Conservation (phyloP, 2,888 invertebrate species). For the Clunio marinus region DNA sequence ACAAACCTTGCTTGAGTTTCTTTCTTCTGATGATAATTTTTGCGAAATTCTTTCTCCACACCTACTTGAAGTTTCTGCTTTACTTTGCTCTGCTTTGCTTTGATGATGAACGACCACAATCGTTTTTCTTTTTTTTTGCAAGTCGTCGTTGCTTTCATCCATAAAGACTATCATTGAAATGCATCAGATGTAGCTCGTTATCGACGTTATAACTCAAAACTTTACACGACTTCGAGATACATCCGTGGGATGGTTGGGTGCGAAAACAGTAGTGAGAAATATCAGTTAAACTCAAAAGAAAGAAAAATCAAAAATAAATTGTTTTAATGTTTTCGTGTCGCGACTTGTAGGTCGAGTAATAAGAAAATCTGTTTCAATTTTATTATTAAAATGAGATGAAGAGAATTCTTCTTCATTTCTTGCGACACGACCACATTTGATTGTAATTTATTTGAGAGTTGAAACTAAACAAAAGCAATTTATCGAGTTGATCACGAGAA, state of each 20-base stretch:
- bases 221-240: neutral
- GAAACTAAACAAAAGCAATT: no score
- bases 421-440: no score
- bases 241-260: neutral
- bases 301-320: no score
- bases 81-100: neutral
- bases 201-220: neutral
- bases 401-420: no score
- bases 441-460: no score
- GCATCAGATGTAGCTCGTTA: neutral
- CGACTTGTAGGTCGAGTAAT: no score
- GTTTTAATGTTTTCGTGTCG: no score
- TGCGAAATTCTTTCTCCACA: constrained; percentile 2
- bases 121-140: no score
- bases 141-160: neutral
- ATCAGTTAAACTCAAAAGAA: no score
- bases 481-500: no score
- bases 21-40: neutral
- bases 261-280: neutral
- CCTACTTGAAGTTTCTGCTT: neutral
- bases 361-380: no score
- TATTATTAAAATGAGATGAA: no score
- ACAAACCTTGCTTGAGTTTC: constrained; percentile 5
- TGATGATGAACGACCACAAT: neutral
- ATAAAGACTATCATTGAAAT: neutral